Base-by-base conservation (phyloP, 2,113 vertebrate species). In the Ctenodactylus gundi region DNA sequence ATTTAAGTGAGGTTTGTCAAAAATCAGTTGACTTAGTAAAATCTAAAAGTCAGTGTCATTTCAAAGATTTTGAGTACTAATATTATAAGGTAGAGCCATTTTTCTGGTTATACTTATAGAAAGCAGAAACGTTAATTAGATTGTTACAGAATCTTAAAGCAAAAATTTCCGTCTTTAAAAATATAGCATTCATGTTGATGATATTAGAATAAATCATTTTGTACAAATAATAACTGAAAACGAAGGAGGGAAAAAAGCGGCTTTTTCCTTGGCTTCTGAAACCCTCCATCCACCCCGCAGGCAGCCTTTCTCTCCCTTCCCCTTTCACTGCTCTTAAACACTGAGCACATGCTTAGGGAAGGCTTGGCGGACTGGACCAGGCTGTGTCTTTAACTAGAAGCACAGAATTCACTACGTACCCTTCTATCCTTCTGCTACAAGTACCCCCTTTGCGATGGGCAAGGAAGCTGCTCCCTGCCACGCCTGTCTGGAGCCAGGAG, bases 41-140 rank as follows among this genome's bases (percentile, higher is more conserved):
- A 55, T 82, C 77, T 67, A 90, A 78, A 94, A 90, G 5, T 49
- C 41, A 84, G 14, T 88, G 27, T 55, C 7, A 49, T 96, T 95
- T 84, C 9, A 85, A 51, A 14, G 39, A 64, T 51, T 83, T 65
- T 53, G 7, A 20, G 58, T 41, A 31, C 70, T 64, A 34, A 21
- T 83, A 86, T 92, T 85, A 25, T 64, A 10, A 21, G 5, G 7
- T 86, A 15, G 21, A 85, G 8, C 4, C 15, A n/a, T 77, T 29
- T 55, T 14, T 46, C 21, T 68, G 65, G 9, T 17, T 53, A 1
- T 75, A 29, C 11, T 64, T 55, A 80, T 7, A 17, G 86, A 85
- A 72, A 67, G 8, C 65, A 94, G 46, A 75, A 91, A 64, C 31
- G 75, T 72, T 15, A 41, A 49, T 55, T 70, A 55, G 77, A 91